Evolutionary conservation across 2,888 invertebrate species (phyloP).

Genomic region (Leptopterna dolabrata): DNA sequence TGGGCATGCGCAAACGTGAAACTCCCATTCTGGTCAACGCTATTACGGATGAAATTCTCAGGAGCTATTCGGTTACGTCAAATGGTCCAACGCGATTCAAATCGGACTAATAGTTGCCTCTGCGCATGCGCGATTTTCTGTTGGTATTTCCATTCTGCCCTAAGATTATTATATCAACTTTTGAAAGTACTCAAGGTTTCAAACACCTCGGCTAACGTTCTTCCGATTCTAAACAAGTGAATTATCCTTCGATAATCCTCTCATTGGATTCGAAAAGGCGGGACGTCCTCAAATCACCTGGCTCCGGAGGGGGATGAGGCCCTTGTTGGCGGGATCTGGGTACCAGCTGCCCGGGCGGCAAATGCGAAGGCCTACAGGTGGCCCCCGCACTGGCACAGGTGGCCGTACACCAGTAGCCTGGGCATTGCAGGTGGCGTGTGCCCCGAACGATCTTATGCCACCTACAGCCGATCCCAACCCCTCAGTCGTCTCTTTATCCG

Average conservation of each 20-base stretch:
- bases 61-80: too few relatives aligned
- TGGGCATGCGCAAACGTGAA: too few relatives aligned
- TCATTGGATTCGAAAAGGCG: not conserved
- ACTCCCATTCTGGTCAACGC: too few relatives aligned
- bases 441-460: slow-evolving; percentile 27
- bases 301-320: not conserved
- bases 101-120: too few relatives aligned
- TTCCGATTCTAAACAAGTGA: too few relatives aligned
- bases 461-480: not conserved
- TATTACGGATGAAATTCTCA: too few relatives aligned
- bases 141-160: too few relatives aligned
- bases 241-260: not conserved
- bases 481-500: slow-evolving; percentile 26
- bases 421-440: slow-evolving; percentile 38
- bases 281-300: not conserved
- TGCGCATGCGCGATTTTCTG: too few relatives aligned
- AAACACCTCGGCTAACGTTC: too few relatives aligned
- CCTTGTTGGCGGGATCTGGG: not conserved
- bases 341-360: slow-evolving; percentile 16
- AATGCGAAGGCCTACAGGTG: slow-evolving; percentile 21
- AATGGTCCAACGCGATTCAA: too few relatives aligned
- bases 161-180: too few relatives aligned
- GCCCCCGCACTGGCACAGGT: slow-evolving; percentile 21
- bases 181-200: too few relatives aligned
- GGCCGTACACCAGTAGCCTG: not conserved